Percentiles rank a stretch among this genome's conserved stretches.
Evolutionary conservation across 2,888 invertebrate species (phyloP).

Genomic region (Temnothorax ravouxi): DNA sequence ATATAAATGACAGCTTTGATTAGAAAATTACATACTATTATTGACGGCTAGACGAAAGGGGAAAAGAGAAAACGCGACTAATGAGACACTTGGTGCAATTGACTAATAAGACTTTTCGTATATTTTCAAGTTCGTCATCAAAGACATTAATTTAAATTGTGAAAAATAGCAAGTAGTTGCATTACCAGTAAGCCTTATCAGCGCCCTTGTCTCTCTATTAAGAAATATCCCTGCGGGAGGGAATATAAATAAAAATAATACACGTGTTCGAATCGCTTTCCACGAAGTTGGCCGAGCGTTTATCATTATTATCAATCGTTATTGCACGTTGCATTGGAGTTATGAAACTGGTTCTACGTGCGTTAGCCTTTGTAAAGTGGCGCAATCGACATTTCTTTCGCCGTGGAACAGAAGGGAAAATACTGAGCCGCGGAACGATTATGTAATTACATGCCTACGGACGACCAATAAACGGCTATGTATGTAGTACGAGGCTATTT

Average conservation of each 20-base stretch:
- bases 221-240: not conserved
- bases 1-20: not conserved
- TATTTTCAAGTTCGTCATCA: slow-evolving; percentile 12
- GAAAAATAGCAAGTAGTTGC: not conserved
- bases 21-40: slow-evolving; percentile 24
- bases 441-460: slow-evolving; percentile 55
- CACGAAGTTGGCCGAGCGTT: slow-evolving; percentile 23
- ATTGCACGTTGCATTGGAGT: slow-evolving; percentile 32
- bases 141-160: not conserved
- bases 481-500: slow-evolving; percentile 41
- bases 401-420: slow-evolving; percentile 27
- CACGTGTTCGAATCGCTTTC: slow-evolving; percentile 19
- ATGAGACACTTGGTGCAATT: not conserved
- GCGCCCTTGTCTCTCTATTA: slow-evolving; percentile 5
- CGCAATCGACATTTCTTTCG: slow-evolving; percentile 45
- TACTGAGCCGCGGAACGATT: slow-evolving; percentile 42
- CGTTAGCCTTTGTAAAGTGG: slow-evolving; percentile 54
- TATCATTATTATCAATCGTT: slow-evolving; percentile 53
- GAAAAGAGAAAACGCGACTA: not conserved
- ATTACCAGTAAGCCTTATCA: not conserved
- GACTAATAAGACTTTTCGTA: not conserved
- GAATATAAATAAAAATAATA: slow-evolving; percentile 14
- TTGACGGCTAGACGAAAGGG: not conserved
- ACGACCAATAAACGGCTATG: slow-evolving; percentile 9
- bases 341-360: slow-evolving; percentile 53